Conservation (phyloP, 1,140 invertebrate genomes). For the Asbolus verrucosus region DNA sequence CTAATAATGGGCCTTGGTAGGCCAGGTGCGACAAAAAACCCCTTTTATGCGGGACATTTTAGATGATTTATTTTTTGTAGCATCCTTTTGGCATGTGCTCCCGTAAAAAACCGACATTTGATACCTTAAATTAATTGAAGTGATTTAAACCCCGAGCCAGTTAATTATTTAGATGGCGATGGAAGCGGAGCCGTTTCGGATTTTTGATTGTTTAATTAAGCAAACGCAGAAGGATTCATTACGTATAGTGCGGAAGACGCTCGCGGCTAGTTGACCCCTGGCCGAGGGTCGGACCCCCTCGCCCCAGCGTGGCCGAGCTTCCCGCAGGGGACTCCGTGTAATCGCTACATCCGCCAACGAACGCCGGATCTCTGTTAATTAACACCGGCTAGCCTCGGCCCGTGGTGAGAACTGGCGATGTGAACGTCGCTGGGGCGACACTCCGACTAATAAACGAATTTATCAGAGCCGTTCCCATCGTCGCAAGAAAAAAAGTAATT, state of each 20-base stretch:
- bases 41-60: constrained; percentile 39
- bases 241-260: constrained; percentile 41
- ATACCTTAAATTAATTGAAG: constrained; percentile 33
- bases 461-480: too few relatives aligned
- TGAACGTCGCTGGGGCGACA: too few relatives aligned
- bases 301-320: constrained; percentile 27
- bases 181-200: background rate
- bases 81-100: constrained; percentile 45
- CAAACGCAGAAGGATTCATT: constrained; percentile 38
- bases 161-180: background rate
- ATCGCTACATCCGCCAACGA: constrained; percentile 46
- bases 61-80: constrained; percentile 41
- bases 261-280: constrained; percentile 42
- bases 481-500: background rate
- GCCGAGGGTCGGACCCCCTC: constrained; percentile 35
- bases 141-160: constrained; percentile 15
- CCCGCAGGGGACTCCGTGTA: constrained; percentile 39
- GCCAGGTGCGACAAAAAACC: constrained; percentile 46
- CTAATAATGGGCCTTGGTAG: constrained; percentile 37
- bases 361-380: constrained; percentile 47
- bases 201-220: constrained; percentile 2
- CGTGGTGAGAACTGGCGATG: constrained; percentile 42
- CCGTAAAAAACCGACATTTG: constrained; percentile 37
- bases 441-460: too few relatives aligned
- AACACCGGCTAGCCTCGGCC: constrained; percentile 41